phyloP scores from a whole-genome alignment of 2,888 invertebrate genomes.

The Halictus quadricinctus region DNA sequence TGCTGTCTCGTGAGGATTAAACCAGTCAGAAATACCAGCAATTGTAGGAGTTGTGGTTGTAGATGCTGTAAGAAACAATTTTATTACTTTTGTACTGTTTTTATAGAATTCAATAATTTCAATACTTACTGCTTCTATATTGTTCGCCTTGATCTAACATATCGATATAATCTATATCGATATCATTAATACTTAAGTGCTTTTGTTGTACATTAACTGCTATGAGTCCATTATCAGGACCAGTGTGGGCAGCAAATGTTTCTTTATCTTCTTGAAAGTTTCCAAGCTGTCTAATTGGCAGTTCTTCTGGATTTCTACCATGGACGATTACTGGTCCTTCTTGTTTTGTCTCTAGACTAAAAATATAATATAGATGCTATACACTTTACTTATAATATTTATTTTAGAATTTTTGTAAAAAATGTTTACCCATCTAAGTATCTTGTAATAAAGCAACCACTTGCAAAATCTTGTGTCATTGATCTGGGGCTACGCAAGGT shows the following conservation, averaged over 20 bases:
- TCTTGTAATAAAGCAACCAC: slow-evolving; percentile 87
- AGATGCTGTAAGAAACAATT: slow-evolving; percentile 51
- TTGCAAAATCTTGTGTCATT: slow-evolving; percentile 79
- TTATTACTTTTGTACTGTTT: slow-evolving; percentile 3
- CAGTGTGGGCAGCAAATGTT: slow-evolving; percentile 89
- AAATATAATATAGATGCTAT: slow-evolving; percentile 24
- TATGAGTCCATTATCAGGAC: slow-evolving; percentile 92
- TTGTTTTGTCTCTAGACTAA: slow-evolving; percentile 79
- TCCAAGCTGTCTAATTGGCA: slow-evolving; percentile 86
- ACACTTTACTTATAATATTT: background rate
- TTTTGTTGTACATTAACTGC: slow-evolving; percentile 87
- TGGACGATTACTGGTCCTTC: slow-evolving; percentile 86
- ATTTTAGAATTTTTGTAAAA: slow-evolving; percentile 8
- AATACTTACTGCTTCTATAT: slow-evolving; percentile 73
- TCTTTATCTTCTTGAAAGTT: slow-evolving; percentile 83
- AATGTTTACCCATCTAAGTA: slow-evolving; percentile 87
- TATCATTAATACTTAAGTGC: slow-evolving; percentile 86
- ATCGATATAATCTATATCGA: slow-evolving; percentile 90
- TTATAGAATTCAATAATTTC: background rate
- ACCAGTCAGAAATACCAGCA: slow-evolving; percentile 84
- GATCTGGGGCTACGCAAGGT: slow-evolving; percentile 85
- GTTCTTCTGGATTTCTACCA: slow-evolving; percentile 88
- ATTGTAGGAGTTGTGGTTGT: slow-evolving; percentile 60
- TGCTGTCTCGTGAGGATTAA: slow-evolving; percentile 84
- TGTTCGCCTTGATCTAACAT: slow-evolving; percentile 82